phyloP scores from a whole-genome alignment of 2,888 invertebrate species.

The Heterodera filipjevi region DNA sequence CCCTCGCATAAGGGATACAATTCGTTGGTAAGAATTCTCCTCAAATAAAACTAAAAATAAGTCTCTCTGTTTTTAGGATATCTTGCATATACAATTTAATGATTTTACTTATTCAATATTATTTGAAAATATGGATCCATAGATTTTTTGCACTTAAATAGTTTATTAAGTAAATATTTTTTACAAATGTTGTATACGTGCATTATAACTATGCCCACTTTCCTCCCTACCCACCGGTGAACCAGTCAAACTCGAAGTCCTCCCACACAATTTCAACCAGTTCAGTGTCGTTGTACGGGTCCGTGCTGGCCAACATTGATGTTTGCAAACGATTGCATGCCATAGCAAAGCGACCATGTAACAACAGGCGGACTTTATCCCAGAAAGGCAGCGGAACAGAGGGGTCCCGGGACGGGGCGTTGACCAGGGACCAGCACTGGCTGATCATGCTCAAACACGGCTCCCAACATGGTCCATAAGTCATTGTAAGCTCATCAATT shows the following conservation, averaged over 20 bases:
- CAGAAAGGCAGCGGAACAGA: constrained; percentile 92
- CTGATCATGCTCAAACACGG: constrained; percentile 79
- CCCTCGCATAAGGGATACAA: too few species aligned
- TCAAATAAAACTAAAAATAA: too few species aligned
- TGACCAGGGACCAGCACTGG: constrained; percentile 66
- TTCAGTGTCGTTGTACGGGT: constrained; percentile 97
- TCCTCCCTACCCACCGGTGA: constrained; percentile 75
- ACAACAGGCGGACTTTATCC: constrained; percentile 72
- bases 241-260: constrained; percentile 91
- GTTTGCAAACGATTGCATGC: constrained; percentile 82
- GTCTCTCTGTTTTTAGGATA: too few species aligned
- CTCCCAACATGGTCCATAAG: constrained; percentile 99
- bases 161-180: too few species aligned
- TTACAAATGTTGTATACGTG: too few species aligned
- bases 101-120: too few species aligned
- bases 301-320: constrained; percentile 87
- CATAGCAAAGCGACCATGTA: constrained; percentile 89
- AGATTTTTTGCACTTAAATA: too few species aligned
- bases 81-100: too few species aligned
- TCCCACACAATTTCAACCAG: constrained; percentile 98
- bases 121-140: too few species aligned
- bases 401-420: constrained; percentile 80
- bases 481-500: constrained; percentile 77
- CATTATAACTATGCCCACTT: too few species aligned
- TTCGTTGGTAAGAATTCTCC: too few species aligned